Conservation (phyloP, 2,888 invertebrate genomes). For the Drosophila ezoana region DNA sequence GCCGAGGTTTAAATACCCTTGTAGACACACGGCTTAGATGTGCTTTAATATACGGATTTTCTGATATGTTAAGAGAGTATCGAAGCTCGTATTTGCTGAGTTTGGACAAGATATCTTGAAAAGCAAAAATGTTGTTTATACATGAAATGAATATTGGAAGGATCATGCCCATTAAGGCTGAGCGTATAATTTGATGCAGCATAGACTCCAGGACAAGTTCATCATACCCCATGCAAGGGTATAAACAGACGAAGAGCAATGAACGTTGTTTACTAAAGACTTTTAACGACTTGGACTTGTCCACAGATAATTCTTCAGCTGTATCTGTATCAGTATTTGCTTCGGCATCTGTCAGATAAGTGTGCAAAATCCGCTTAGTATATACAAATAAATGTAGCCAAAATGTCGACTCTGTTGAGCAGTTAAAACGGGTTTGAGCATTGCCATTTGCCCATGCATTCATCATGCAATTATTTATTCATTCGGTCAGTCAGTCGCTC, state of each 20-base stretch:
- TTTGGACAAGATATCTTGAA: too few relatives aligned
- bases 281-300: constrained; percentile 5
- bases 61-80: too few relatives aligned
- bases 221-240: too few relatives aligned
- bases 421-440: constrained; percentile 10
- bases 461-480: constrained; percentile 10
- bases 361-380: constrained; percentile 37
- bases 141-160: too few relatives aligned
- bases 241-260: constrained; percentile 1
- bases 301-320: constrained; percentile 4
- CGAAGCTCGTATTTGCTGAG: too few relatives aligned
- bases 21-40: too few relatives aligned
- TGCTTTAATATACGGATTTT: too few relatives aligned
- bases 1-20: too few relatives aligned
- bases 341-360: constrained; percentile 45
- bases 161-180: too few relatives aligned
- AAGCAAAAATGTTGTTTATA: too few relatives aligned
- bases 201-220: too few relatives aligned
- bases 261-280: constrained; percentile 39
- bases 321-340: constrained; percentile 25
- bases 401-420: constrained; percentile 21
- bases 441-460: constrained; percentile 15
- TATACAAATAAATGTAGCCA: constrained; percentile 31
- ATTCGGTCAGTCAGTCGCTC: constrained; percentile 24
- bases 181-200: too few relatives aligned